These are phyloP conservation scores for Leptopilina clavipes DNA, from an alignment of 1,140 invertebrate genomes.

Conservation along the genomic window DNA sequence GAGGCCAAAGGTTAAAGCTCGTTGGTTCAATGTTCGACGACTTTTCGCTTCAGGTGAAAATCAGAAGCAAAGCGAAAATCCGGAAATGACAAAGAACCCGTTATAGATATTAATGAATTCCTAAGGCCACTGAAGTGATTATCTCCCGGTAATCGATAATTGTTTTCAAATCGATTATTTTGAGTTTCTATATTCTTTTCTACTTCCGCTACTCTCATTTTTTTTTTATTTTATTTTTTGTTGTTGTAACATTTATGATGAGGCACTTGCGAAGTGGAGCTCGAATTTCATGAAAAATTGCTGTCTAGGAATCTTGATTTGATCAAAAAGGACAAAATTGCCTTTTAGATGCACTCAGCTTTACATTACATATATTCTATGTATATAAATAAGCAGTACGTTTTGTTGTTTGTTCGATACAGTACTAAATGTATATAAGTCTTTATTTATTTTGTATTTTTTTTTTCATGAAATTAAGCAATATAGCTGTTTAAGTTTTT, in stretches of 20 bases:
- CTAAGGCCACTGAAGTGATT: conserved; percentile 73
- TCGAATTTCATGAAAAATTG: conserved; percentile 57
- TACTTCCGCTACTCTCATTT: conserved; percentile 39
- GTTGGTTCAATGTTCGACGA: conserved; percentile 30
- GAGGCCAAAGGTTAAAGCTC: conserved; percentile 39
- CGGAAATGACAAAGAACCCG: conserved; percentile 61
- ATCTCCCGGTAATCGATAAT: conserved; percentile 63
- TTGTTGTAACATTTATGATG: conserved; percentile 58
- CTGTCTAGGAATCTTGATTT: neutral
- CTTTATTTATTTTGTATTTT: too few relatives aligned
- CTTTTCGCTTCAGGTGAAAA: conserved; percentile 25
- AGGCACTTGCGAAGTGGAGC: conserved; percentile 67
- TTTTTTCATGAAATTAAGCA: conserved; percentile 3
- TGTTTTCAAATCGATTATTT: conserved; percentile 41
- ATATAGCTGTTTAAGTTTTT: conserved; percentile 32
- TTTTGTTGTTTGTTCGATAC: conserved; percentile 38
- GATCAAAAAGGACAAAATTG: conserved; percentile 45
- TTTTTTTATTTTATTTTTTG: too few relatives aligned
- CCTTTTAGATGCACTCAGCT: conserved; percentile 42
- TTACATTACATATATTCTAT: conserved; percentile 26
- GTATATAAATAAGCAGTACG: conserved; percentile 58
- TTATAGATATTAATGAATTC: conserved; percentile 69
- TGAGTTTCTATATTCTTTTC: conserved; percentile 41
- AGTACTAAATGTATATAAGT: conserved; percentile 37
- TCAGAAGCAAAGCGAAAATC: conserved; percentile 42